These are phyloP conservation scores for Leptinotarsa haldemani DNA, from an alignment of 2,888 invertebrate genomes.

Conservation along the genomic window DNA sequence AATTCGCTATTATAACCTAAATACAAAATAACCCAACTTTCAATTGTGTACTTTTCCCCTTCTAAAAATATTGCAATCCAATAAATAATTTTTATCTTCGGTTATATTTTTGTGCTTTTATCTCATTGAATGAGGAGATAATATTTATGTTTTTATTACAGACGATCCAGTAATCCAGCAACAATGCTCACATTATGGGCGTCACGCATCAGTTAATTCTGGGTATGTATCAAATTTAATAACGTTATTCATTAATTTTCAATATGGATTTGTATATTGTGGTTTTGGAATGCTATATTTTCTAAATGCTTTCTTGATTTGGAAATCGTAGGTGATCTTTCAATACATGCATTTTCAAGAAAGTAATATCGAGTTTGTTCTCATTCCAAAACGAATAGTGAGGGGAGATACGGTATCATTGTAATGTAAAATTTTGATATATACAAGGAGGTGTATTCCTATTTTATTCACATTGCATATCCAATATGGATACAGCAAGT, in stretches of 20 bases:
- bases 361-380: slow-evolving; percentile 1
- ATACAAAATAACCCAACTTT: too few species aligned
- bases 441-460: too few species aligned
- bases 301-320: too few species aligned
- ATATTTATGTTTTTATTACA: slow-evolving; percentile 52
- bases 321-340: too few species aligned
- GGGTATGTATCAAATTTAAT: slow-evolving; percentile 57
- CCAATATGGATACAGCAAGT: too few species aligned
- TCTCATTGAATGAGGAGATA: neutral
- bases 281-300: too few species aligned
- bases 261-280: too few species aligned
- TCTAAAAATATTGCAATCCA: slow-evolving; percentile 1
- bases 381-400: slow-evolving; percentile 12
- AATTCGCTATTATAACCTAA: too few species aligned
- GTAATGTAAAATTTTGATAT: too few species aligned
- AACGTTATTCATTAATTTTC: neutral
- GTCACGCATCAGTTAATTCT: slow-evolving; percentile 62
- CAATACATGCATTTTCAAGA: too few species aligned
- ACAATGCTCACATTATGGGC: slow-evolving; percentile 63
- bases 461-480: too few species aligned
- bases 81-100: neutral
- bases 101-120: neutral
- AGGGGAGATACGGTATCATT: neutral
- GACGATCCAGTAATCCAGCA: slow-evolving; percentile 52
- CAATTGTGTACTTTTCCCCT: neutral